Evolutionary conservation across 2,888 invertebrate genomes (phyloP).

Genomic region (Conus canariensis): DNA sequence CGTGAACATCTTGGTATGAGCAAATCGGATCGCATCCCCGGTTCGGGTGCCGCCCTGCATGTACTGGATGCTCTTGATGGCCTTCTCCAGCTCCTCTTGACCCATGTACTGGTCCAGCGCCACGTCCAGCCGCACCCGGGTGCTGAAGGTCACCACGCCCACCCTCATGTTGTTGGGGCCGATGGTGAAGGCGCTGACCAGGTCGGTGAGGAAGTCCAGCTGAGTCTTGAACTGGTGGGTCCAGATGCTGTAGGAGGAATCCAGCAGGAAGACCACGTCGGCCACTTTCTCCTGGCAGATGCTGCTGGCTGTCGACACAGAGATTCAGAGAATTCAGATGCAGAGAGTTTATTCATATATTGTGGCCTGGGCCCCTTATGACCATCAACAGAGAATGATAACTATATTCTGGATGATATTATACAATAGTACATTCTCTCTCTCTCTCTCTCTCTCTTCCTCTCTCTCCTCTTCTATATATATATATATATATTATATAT

Average conservation of each 20-base stretch:
- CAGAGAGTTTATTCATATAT: neutral
- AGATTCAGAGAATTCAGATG: neutral
- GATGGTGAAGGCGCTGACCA: conserved; percentile 54
- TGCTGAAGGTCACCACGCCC: conserved; percentile 52
- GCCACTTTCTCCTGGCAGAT: conserved; percentile 48
- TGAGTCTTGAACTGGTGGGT: conserved; percentile 51
- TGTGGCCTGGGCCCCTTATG: too few relatives aligned
- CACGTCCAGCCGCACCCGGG: conserved; percentile 52
- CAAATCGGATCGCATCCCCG: conserved; percentile 54
- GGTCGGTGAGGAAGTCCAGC: conserved; percentile 51
- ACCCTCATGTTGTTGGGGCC: conserved; percentile 55
- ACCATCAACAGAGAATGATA: neutral
- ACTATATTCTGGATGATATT: neutral
- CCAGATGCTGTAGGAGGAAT: conserved; percentile 57
- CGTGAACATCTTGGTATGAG: conserved; percentile 53
- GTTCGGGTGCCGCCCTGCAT: conserved; percentile 60
- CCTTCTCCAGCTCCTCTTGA: conserved; percentile 51
- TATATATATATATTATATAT: too few relatives aligned
- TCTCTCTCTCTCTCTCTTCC: neutral
- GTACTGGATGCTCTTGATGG: conserved; percentile 53
- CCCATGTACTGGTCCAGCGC: conserved; percentile 52
- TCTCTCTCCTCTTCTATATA: too few relatives aligned
- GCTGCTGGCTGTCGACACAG: neutral
- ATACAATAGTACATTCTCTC: too few relatives aligned
- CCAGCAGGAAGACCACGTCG: conserved; percentile 57